Evolutionary conservation across 30 jellyfish, hydroid and myxozoan genomes (phyloP).

Genomic region (Phacellophora camtschatica): DNA sequence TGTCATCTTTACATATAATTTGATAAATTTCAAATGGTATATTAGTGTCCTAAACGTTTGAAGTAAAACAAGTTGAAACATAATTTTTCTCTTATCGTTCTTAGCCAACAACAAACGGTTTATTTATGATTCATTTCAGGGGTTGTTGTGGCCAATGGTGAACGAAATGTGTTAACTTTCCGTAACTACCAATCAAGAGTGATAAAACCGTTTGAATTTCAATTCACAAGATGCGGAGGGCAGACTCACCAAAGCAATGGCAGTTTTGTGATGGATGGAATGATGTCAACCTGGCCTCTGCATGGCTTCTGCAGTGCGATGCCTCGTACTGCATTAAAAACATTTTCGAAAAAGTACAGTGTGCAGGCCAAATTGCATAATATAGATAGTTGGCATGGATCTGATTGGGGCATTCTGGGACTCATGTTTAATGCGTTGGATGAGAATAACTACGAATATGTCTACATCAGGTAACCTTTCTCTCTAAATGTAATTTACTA

Average conservation of each 20-base stretch:
- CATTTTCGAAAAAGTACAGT: not conserved
- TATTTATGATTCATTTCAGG: slow-evolving; percentile 7
- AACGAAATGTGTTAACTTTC: slow-evolving; percentile 67
- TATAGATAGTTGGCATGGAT: slow-evolving; percentile 82
- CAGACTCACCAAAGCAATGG: slow-evolving; percentile 72
- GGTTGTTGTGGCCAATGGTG: slow-evolving; percentile 77
- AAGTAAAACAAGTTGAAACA: too few relatives aligned
- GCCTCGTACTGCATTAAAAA: not conserved
- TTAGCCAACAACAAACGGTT: not conserved
- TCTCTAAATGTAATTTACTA: not conserved
- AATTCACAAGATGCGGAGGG: slow-evolving; percentile 57
- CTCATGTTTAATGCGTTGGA: slow-evolving; percentile 66
- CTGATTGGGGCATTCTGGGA: slow-evolving; percentile 78
- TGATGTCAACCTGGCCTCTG: slow-evolving; percentile 45
- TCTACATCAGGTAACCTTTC: slow-evolving; percentile 40
- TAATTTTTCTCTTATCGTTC: not conserved
- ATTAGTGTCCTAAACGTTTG: too few relatives aligned
- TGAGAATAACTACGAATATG: slow-evolving; percentile 56
- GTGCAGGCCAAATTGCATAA: slow-evolving; percentile 43
- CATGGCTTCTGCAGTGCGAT: slow-evolving; percentile 62
- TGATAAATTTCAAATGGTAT: too few relatives aligned
- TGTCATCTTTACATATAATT: too few relatives aligned
- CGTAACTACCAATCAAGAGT: slow-evolving; percentile 41
- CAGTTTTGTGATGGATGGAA: slow-evolving; percentile 61
- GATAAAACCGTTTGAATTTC: slow-evolving; percentile 62